Evolutionary conservation across 2,888 invertebrate genomes (phyloP), one percentile per base, ranked within the genome.

Genomic region (Anoplius nigerrimus): DNA sequence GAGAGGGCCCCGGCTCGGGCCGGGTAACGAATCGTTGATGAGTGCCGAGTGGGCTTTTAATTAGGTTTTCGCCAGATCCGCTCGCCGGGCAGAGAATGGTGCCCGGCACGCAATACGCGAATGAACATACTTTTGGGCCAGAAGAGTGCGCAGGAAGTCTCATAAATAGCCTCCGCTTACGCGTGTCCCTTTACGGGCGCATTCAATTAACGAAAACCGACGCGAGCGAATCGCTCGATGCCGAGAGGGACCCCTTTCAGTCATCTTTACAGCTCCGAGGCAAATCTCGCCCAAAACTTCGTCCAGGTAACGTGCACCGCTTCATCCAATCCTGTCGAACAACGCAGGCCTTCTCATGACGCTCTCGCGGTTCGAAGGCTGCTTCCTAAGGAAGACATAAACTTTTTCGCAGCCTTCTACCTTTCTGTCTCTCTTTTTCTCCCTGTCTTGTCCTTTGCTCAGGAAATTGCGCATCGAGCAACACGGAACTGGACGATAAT

Each of bases 1-100:
- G 59, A 71, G 66, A 68, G 66, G 75, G 67, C 51, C 13, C 6
- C 3, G 24, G 2, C 6, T 18, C 22, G 48, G 62, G 45, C 46
- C 70, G 72, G 75, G 76, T 76, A 82, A 79, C 82, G 82, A 83
- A 85, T 83, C 79, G 81, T 71, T 84, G 82, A 85, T 84, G 82
- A 80, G 79, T 74, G 63, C 61, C 70, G 64, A 69, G 66, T 55
- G 61, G 62, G 65, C 59, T 79, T 76, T 78, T 77, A 79, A 78
- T 78, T 78, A 74, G 68, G 65, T 77, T 74, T 65, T 62, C 72
- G 69, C 62, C 66, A 77, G 72, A 69, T 70, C 78, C 57, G 65
- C 61, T 62, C 62, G 58, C 52, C 52, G 16, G n/a, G 45, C 61
- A 58, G 34, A 34, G 34, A 63, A 62, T 16, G 21, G 65, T 48